Evolutionary conservation across 2,797 vertebrate genomes (phyloP).

Genomic region (Sebastiscus tertius): DNA sequence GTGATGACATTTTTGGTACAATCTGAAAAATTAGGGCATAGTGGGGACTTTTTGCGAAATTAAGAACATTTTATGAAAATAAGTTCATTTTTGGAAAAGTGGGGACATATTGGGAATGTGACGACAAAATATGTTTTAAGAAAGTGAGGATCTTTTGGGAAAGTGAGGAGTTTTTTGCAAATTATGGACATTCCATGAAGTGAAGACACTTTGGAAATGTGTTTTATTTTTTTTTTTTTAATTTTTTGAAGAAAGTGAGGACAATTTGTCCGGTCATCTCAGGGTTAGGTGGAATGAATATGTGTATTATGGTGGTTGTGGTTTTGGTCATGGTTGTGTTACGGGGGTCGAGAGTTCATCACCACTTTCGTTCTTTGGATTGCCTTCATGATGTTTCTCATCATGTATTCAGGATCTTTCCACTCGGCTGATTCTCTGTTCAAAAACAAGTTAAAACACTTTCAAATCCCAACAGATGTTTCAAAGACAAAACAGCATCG

Average conservation of each 20-base stretch:
- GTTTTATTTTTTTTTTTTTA: background rate
- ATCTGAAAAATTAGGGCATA: background rate
- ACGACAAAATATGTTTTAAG: background rate
- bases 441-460: constrained; percentile 15
- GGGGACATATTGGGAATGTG: background rate
- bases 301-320: constrained; percentile 16
- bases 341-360: constrained; percentile 38
- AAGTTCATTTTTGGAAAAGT: background rate
- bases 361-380: constrained; percentile 10
- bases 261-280: background rate
- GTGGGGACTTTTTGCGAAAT: background rate
- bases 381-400: constrained; percentile 2
- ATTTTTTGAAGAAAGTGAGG: background rate
- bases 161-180: background rate
- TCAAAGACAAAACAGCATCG: constrained; percentile 1
- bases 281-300: background rate
- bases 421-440: background rate
- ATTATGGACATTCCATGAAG: background rate
- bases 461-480: constrained; percentile 30
- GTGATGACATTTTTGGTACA: background rate
- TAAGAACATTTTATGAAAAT: background rate
- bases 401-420: constrained; percentile 2
- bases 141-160: background rate
- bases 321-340: constrained; percentile 18
- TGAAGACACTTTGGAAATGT: background rate